Evolutionary conservation across 23 tunicate genomes (phyloP).

Genomic region (Phallusia fumigata): DNA sequence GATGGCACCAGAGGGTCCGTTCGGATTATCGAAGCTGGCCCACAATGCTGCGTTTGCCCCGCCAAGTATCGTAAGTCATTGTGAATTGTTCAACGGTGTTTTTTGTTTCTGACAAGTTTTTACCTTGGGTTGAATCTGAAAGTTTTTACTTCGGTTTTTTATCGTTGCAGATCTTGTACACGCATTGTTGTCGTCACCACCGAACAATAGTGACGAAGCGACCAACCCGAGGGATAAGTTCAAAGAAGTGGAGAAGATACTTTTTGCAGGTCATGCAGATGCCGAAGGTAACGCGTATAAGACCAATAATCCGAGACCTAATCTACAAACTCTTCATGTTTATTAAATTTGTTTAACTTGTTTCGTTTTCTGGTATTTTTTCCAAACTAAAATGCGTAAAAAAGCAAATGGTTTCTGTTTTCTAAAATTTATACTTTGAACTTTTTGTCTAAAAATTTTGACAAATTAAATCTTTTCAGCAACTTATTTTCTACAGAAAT

Average conservation of each 20-base stretch:
- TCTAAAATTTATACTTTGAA: too few relatives aligned
- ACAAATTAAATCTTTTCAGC: too few relatives aligned
- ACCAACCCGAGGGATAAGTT: conserved; percentile 21
- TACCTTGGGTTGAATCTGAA: too few relatives aligned
- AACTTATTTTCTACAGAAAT: not conserved
- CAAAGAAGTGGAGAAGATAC: conserved; percentile 22
- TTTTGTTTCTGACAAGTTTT: too few relatives aligned
- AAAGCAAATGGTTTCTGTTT: too few relatives aligned
- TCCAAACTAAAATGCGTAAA: too few relatives aligned
- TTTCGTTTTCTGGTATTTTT: too few relatives aligned
- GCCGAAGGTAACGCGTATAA: not conserved
- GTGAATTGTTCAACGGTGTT: too few relatives aligned
- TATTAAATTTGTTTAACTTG: too few relatives aligned
- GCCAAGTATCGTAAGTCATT: conserved; percentile 46
- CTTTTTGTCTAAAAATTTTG: too few relatives aligned
- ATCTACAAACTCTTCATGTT: too few relatives aligned
- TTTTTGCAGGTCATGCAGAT: conserved; percentile 29
- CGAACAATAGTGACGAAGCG: not conserved
- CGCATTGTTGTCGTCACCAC: conserved; percentile 14
- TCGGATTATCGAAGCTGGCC: conserved; percentile 64
- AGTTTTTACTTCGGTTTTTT: not conserved
- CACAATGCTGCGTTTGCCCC: conserved; percentile 67
- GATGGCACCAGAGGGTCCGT: conserved; percentile 15
- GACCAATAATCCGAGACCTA: too few relatives aligned
- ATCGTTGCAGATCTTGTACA: conserved; percentile 53